Base-by-base conservation (phyloP, 1,140 invertebrate species). In the Pteromalus puparum region DNA sequence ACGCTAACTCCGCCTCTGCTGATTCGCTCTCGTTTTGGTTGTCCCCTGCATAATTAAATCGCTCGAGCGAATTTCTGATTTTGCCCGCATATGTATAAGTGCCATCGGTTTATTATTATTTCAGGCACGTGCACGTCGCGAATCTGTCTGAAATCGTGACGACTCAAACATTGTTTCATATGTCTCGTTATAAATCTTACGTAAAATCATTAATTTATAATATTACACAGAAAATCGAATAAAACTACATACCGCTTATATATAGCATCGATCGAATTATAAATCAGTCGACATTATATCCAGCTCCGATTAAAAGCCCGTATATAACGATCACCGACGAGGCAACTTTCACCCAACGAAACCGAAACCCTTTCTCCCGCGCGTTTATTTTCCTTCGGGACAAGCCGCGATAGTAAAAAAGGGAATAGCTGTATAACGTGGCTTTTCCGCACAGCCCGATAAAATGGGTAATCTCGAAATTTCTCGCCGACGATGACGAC, bases 91-190 rank as follows among this genome's bases (percentile, higher is more conserved):
- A 15, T 15, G 48, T n/a, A n/a, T 61, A 61, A 6, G 53, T n/a
- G 46, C 48, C 48, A 61, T n/a, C 53, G 53, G 53, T 18, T 61
- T 18, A 61, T 61, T 61, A 77, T 77, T 77, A 77, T 77, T 77
- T 77, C 46, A 77, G 48, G 75, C n/a, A 46, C 75, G 26, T 34
- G 18, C 24, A 5, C 38, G 38, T 38, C 38, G 18, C 48, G 18
- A 18, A 53, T 1, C 48, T 53, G 18, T 53, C 13, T 53, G 4
- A n/a, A 74, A 38, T 42, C 42, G n/a, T 38, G 72, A 74, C 72
- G 42, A 15, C 28, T 53, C 4, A 15, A 53, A 61, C 15, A 61
- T 61, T 61, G 18, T 4, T 61, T 38, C 38, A 0, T n/a, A n/a
- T 9, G 48, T 53, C 18, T 4, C 48, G 48, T 21, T 18, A 48